These are phyloP conservation scores for Neodon shergylaensis DNA, from an alignment of 2,113 vertebrate genomes.

Conservation along the genomic window DNA sequence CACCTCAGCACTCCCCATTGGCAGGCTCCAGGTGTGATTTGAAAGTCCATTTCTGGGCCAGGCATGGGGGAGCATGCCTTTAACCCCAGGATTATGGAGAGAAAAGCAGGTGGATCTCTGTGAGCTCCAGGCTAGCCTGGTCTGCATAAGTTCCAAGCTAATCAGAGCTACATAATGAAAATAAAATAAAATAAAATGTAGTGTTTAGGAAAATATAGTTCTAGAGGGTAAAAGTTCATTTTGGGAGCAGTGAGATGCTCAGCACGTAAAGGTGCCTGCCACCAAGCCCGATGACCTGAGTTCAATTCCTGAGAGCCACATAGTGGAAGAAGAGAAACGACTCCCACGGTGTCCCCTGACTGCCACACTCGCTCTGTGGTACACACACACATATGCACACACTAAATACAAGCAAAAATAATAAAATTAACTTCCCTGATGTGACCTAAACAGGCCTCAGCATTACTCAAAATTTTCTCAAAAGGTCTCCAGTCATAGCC, in stretches of 20 bases:
- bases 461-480: background rate
- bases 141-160: background rate
- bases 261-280: background rate
- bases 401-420: background rate
- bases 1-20: background rate
- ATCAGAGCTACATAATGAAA: background rate
- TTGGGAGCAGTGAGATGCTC: background rate
- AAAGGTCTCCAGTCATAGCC: background rate
- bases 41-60: background rate
- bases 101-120: background rate
- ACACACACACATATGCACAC: background rate
- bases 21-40: background rate
- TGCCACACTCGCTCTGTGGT: background rate
- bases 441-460: background rate
- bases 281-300: background rate
- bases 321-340: background rate
- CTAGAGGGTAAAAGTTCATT: background rate
- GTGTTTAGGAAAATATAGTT: background rate
- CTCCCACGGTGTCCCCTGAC: background rate
- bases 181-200: background rate
- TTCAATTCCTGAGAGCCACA: background rate
- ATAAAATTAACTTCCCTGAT: background rate
- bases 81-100: background rate
- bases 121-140: background rate
- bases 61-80: background rate